phyloP scores from a whole-genome alignment of 1,140 invertebrate species.

The Drosophila ercepeae region DNA sequence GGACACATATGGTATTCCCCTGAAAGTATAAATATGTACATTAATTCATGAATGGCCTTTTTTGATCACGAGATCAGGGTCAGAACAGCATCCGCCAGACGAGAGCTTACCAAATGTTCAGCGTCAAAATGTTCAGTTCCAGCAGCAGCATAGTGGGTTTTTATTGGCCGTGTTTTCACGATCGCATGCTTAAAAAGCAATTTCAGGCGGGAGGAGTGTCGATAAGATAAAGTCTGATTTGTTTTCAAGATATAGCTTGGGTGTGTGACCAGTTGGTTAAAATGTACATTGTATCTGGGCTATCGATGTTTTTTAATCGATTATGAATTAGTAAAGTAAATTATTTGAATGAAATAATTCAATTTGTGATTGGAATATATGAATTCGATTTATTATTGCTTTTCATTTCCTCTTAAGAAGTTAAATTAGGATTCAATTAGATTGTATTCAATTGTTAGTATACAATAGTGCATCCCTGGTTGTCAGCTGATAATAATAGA shows the following conservation, averaged over 20 bases:
- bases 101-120: conserved; percentile 77
- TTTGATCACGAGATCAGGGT: conserved; percentile 20
- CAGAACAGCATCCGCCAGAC: conserved; percentile 10
- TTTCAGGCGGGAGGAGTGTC: conserved; percentile 19
- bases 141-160: conserved; percentile 64
- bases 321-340: neutral
- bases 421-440: too few relatives aligned
- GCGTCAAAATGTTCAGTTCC: conserved; percentile 78
- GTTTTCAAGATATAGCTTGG: conserved; percentile 17
- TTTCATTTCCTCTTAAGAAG: too few relatives aligned
- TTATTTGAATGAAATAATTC: too few relatives aligned
- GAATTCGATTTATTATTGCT: too few relatives aligned
- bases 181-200: conserved; percentile 35
- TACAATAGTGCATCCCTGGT: neutral
- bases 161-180: conserved; percentile 19
- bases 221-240: conserved; percentile 57
- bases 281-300: neutral
- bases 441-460: neutral
- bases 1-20: conserved; percentile 93
- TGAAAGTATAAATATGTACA: conserved; percentile 78
- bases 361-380: too few relatives aligned
- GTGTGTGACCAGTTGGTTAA: conserved; percentile 1
- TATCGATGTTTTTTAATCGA: neutral
- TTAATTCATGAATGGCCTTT: neutral
- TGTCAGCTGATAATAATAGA: neutral